Percentiles rank a stretch among this genome's conserved stretches.
phyloP scores from a whole-genome alignment of 2,797 vertebrate genomes.

The Peromyscus nudipes region DNA sequence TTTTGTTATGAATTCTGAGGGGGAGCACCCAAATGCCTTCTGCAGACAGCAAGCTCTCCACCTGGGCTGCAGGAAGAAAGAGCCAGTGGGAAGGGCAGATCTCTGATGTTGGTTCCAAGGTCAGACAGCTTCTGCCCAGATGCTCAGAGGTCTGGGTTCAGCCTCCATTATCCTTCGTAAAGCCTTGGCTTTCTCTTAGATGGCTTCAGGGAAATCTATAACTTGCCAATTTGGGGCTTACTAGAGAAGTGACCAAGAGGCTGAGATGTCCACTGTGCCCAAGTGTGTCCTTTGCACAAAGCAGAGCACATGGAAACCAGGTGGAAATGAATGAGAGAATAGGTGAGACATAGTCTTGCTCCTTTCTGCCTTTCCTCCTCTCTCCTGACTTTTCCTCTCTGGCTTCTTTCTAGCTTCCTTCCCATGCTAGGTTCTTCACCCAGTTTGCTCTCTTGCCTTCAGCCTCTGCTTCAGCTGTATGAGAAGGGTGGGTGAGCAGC shows the following conservation, averaged over 20 bases:
- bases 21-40: neutral
- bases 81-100: neutral
- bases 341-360: too few species aligned
- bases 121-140: neutral
- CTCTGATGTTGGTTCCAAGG: neutral
- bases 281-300: neutral
- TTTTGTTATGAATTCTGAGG: neutral
- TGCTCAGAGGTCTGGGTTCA: neutral
- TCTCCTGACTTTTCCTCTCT: neutral
- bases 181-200: neutral
- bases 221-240: neutral
- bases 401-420: neutral
- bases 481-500: neutral
- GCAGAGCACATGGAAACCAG: neutral
- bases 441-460: too few species aligned
- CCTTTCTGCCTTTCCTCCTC: accelerated
- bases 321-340: neutral
- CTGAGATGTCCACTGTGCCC: neutral
- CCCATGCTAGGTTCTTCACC: neutral
- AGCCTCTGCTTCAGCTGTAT: neutral
- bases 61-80: neutral
- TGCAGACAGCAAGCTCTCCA: neutral
- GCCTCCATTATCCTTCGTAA: neutral
- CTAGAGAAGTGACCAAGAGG: too few species aligned
- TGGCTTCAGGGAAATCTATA: neutral